Base-by-base conservation (phyloP, 2,113 vertebrate genomes). In the Polyodon spathula region DNA sequence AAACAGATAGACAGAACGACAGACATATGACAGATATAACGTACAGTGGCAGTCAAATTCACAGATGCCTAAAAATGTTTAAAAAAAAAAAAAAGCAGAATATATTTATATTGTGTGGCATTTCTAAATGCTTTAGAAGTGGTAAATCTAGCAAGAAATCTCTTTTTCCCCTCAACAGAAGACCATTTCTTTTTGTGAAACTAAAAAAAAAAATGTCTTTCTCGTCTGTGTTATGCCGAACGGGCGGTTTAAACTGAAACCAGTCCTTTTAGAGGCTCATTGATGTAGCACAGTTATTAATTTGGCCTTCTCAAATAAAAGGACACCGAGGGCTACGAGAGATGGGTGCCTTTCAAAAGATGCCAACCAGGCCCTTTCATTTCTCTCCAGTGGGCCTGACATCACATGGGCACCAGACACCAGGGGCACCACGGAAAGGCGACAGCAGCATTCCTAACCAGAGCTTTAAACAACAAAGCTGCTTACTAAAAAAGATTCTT, bases 231-330 rank as follows among this genome's bases (percentile, higher is more conserved):
- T 46, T 46, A 3, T 46, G 44, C 44, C 44, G 44, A 46, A 46
- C 14, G 44, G 44, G 68, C 10, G 58, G 64, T 63, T 67, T 66
- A 74, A 75, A 71, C 63, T 48, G 69, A 70, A 70, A 60, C 69
- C 74, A 74, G 69, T 67, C 67, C 68, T 66, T 66, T 67, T 55
- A 11, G 50, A 61, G 77, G n/a, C 60, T 75, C 77, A 83, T 81
- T 86, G 86, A 87, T 84, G 81, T 87, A 80, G 78, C 80, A 72
- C 68, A 86, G 84, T 88, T 87, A 87, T 88, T 87, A 81, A 88
- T 88, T 87, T 87, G 79, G 27, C 81, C 78, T 76, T 64, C 71
- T 74, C 73, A 84, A 86, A 84, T 88, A 83, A 87, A 81, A 88
- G 85, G 76, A 81, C 74, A 67, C 58, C 55, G 67, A 76, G 75